Evolutionary conservation across 2,113 vertebrate genomes (phyloP).

Genomic region (Chunga burmeisteri): DNA sequence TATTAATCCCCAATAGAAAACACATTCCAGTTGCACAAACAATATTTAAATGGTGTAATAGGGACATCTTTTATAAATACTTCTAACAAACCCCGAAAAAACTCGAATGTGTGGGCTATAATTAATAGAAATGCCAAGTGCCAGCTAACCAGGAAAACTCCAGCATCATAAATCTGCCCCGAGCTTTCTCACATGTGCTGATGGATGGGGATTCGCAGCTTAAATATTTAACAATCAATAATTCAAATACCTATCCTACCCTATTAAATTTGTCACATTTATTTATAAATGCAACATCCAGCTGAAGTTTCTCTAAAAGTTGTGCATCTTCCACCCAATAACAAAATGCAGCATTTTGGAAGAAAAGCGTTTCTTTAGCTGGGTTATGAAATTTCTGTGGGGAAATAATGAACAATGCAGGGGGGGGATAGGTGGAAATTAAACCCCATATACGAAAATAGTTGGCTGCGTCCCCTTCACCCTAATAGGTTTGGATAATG

Average conservation of each 20-base stretch:
- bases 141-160: conserved; percentile 78
- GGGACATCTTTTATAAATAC: conserved; percentile 62
- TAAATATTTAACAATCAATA: conserved; percentile 83
- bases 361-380: accelerated
- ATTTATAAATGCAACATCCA: conserved; percentile 69
- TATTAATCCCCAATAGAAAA: conserved; percentile 68
- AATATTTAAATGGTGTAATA: conserved; percentile 68
- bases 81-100: conserved; percentile 48
- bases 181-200: conserved; percentile 65
- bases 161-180: conserved; percentile 77
- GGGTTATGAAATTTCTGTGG: not conserved
- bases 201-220: conserved; percentile 77
- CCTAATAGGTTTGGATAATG: conserved; percentile 14
- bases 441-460: not conserved
- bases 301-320: conserved; percentile 45
- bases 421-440: not conserved
- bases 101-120: conserved; percentile 58
- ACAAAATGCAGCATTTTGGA: not conserved
- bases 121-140: conserved; percentile 80
- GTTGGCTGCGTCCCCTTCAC: not conserved
- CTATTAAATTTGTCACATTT: conserved; percentile 78
- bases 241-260: conserved; percentile 78
- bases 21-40: conserved; percentile 61
- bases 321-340: not conserved
- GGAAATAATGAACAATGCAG: not conserved